Conservation (phyloP, 2,113 vertebrate genomes). For the Theristicus caerulescens region DNA sequence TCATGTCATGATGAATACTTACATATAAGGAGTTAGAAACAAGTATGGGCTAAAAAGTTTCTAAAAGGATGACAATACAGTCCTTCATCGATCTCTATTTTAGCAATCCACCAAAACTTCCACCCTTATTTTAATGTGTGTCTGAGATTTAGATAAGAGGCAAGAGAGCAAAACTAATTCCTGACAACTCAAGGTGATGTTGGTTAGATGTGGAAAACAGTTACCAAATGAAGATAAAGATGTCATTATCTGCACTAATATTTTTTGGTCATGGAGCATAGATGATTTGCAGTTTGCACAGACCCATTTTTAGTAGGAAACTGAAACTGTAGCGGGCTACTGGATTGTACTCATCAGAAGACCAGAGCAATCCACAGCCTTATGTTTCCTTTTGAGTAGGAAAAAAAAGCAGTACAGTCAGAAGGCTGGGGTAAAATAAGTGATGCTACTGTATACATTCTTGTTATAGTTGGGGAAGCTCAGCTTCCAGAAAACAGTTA, state of each 20-base stretch:
- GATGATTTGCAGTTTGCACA: neutral
- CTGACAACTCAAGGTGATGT: neutral
- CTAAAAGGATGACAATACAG: neutral
- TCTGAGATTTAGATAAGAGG: neutral
- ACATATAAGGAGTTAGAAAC: neutral
- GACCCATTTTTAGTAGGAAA: neutral
- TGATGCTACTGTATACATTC: neutral
- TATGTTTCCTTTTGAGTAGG: neutral
- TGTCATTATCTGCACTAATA: neutral
- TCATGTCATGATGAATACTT: neutral
- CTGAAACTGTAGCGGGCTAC: neutral
- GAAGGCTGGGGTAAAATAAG: neutral
- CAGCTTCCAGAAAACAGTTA: neutral
- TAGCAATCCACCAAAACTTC: neutral
- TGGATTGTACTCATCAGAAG: neutral
- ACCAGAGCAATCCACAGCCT: neutral
- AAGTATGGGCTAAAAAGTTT: neutral
- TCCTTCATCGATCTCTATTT: neutral
- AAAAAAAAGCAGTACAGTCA: neutral
- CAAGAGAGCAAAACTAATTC: neutral
- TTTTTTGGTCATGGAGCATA: neutral
- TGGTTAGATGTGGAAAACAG: neutral
- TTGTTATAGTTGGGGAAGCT: neutral
- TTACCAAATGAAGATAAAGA: neutral
- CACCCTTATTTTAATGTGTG: neutral